Base-by-base conservation (phyloP, 2,797 vertebrate genomes). In the Myotis planiceps region DNA sequence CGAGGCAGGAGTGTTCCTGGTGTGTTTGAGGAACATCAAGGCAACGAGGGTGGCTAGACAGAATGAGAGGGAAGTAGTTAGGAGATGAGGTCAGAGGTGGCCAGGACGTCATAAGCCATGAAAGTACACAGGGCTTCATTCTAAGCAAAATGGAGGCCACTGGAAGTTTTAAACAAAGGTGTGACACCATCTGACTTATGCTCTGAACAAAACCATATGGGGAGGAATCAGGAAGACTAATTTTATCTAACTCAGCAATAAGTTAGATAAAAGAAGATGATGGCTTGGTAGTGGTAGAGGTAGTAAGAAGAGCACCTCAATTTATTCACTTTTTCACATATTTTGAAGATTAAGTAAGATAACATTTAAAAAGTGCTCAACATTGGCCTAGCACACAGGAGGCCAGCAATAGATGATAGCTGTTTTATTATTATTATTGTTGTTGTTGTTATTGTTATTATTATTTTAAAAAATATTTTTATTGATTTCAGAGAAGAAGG, bases 361-460 rank as follows among this genome's bases (percentile, higher is more conserved):
- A 3, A 21, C 69, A 53, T 63, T 65, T 75, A 3, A 34, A 51
- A 79, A 34, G 19, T 51, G 27, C 55, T 71, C 27, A 25, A 39
- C 37, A 5, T 7, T 45, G 23, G 29, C 29, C 12, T 6, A 25
- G 82, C 39, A 34, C 63, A 72, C 63, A 18, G 39, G 60, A 66
- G 65, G 21, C 21, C 47, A 58, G 65, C 16, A 12, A 4, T 42
- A 66, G 39, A 45, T 19, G 55, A n/a, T 0, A 37, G 29, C 51
- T 55, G 32, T 15, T 10, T 55, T 55, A 9, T 55, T 55, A 4
- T 23, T 53, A 55, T 55, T 55, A 9, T 23, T 55, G 4, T 51
- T 49, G 1, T 2, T 55, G 15, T 49, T 49, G 2, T 23, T 53
- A 0, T n/a, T 68, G 9, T 16, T 60, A 2, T 1, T 25, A 25